A percentile compares a stretch with the other conserved stretches of the same genome.
Evolutionary conservation across 2,113 vertebrate genomes (phyloP).

Genomic region (Stigmatopora argus): DNA sequence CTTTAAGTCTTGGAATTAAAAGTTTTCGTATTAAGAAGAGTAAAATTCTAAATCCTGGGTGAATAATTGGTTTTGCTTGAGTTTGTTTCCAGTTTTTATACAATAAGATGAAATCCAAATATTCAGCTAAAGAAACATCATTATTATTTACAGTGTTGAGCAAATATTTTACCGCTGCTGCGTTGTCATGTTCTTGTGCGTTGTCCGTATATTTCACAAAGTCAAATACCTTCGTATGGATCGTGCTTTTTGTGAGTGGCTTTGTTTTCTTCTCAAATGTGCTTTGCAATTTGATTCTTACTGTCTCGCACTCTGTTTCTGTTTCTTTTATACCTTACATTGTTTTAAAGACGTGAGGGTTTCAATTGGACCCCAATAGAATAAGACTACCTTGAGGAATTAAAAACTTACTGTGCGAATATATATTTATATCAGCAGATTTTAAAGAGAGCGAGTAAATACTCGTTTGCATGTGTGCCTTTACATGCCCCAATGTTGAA

Average conservation of each 20-base stretch:
- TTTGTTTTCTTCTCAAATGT: neutral
- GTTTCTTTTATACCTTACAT: constrained; percentile 34
- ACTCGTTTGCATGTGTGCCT: constrained; percentile 3
- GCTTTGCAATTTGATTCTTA: constrained; percentile 9
- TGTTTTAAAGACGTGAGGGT: constrained; percentile 41
- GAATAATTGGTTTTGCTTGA: neutral
- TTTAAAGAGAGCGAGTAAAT: constrained; percentile 40
- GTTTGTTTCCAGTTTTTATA: constrained; percentile 11
- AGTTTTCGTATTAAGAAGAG: neutral
- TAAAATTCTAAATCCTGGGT: constrained; percentile 1
- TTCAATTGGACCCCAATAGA: constrained; percentile 53
- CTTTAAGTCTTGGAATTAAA: constrained; percentile 1
- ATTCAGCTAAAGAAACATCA: constrained; percentile 11
- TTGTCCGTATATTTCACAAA: constrained; percentile 10
- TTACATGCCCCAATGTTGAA: constrained; percentile 1
- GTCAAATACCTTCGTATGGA: constrained; percentile 16
- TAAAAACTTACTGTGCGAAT: constrained; percentile 33
- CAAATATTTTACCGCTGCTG: constrained; percentile 23
- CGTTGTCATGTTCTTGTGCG: constrained; percentile 14
- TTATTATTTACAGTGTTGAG: constrained; percentile 10
- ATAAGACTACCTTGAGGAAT: constrained; percentile 29
- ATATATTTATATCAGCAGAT: constrained; percentile 28
- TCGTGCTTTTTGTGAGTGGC: neutral
- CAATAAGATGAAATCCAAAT: constrained; percentile 4
- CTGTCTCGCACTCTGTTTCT: constrained; percentile 14